Conservation (phyloP, 1,140 invertebrate species). For the Sipha flava region DNA sequence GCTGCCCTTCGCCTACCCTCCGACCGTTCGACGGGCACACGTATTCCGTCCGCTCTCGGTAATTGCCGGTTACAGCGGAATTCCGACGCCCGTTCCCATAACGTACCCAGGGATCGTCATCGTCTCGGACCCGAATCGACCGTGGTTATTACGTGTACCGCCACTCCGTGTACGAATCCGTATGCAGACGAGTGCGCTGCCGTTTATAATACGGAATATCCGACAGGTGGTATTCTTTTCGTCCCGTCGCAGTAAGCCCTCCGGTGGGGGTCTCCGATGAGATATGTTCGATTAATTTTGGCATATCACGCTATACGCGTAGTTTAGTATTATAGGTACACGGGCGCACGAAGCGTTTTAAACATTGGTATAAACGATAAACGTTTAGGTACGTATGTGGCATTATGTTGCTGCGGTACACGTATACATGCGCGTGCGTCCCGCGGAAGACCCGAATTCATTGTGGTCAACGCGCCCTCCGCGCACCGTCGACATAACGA, state of each 20-base stretch:
- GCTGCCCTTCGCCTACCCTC: neutral
- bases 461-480: neutral
- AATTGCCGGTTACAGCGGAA: slow-evolving; percentile 8
- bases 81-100: slow-evolving; percentile 5
- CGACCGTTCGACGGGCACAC: no score
- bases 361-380: no score
- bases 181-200: neutral
- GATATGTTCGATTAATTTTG: slow-evolving; percentile 14
- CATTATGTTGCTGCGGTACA: no score
- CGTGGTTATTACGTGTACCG: neutral
- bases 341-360: no score
- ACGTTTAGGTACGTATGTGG: no score
- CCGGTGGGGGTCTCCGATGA: neutral
- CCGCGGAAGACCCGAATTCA: neutral
- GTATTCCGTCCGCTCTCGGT: neutral
- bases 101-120: neutral
- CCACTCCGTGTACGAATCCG: neutral
- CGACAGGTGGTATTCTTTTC: slow-evolving; percentile 6
- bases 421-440: neutral
- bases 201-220: neutral
- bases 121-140: neutral
- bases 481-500: no score
- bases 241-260: neutral
- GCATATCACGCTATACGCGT: slow-evolving; percentile 27
- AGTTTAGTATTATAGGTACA: no score